phyloP scores from a whole-genome alignment of 2,113 vertebrate species.

The Pogonocichla stellata region DNA sequence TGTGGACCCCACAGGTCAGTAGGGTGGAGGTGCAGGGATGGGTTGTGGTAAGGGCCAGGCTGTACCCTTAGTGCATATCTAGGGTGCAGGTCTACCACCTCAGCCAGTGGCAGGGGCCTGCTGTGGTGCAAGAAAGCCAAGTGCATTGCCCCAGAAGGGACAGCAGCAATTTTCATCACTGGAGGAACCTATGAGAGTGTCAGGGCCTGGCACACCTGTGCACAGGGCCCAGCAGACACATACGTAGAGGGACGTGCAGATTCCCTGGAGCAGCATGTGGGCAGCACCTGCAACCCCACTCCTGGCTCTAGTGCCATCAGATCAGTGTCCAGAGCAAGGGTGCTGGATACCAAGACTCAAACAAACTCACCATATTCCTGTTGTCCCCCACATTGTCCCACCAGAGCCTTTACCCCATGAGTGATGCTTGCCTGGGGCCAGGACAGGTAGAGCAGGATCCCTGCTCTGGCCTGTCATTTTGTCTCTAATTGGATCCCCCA shows the following conservation, averaged over 20 bases:
- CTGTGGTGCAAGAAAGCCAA: not conserved
- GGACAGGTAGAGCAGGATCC: slow-evolving; percentile 5
- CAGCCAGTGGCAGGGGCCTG: not conserved
- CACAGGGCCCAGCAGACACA: not conserved
- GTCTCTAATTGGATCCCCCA: slow-evolving; percentile 5
- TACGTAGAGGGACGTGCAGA: not conserved
- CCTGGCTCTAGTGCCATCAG: not conserved
- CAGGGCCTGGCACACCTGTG: not conserved
- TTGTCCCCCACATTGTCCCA: not conserved
- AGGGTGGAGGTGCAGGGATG: not conserved
- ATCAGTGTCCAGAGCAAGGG: not conserved
- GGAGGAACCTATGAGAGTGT: not conserved
- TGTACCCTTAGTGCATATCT: not conserved
- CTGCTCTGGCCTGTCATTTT: not conserved
- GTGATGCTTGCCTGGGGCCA: not conserved
- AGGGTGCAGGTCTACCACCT: accelerated
- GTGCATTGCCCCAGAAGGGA: not conserved
- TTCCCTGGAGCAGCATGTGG: not conserved
- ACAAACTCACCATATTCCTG: not conserved
- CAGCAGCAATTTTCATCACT: not conserved
- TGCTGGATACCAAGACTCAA: not conserved
- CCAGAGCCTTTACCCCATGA: not conserved
- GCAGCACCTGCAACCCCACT: not conserved
- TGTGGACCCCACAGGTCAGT: accelerated
- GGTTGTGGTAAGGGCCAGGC: not conserved